Conservation (phyloP, 2,888 invertebrate species). For the Rapana venosa region DNA sequence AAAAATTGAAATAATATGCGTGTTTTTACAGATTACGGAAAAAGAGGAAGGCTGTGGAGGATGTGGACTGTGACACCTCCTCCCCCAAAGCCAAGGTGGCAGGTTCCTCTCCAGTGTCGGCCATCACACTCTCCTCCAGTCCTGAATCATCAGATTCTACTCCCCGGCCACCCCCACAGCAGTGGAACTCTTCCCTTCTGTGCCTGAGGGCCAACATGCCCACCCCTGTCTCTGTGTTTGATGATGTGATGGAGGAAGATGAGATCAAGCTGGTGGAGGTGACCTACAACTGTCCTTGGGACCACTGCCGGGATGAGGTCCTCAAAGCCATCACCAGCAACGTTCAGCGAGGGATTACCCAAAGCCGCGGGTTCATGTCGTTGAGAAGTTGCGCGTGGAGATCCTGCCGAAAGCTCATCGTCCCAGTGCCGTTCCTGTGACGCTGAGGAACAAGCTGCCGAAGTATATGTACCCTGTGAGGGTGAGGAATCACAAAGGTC, state of each 20-base stretch:
- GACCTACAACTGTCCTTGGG: constrained; percentile 73
- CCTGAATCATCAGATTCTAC: neutral
- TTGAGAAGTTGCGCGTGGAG: constrained; percentile 63
- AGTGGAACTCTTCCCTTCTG: constrained; percentile 71
- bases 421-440: constrained; percentile 66
- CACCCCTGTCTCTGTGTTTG: constrained; percentile 43
- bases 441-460: constrained; percentile 62
- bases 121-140: neutral
- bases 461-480: constrained; percentile 67
- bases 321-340: constrained; percentile 67
- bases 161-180: constrained; percentile 1
- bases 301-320: constrained; percentile 63
- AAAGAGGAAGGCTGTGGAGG: neutral
- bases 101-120: neutral
- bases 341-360: constrained; percentile 61
- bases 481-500: constrained; percentile 57
- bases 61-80: neutral
- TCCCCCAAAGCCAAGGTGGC: neutral
- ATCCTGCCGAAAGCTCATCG: constrained; percentile 68
- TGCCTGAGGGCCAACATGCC: constrained; percentile 67
- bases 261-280: constrained; percentile 72
- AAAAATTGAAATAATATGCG: neutral
- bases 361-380: constrained; percentile 47
- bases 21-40: constrained; percentile 3
- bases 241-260: constrained; percentile 50